Base-by-base conservation (phyloP, 2,888 invertebrate species). In the Achlya flavicornis region DNA sequence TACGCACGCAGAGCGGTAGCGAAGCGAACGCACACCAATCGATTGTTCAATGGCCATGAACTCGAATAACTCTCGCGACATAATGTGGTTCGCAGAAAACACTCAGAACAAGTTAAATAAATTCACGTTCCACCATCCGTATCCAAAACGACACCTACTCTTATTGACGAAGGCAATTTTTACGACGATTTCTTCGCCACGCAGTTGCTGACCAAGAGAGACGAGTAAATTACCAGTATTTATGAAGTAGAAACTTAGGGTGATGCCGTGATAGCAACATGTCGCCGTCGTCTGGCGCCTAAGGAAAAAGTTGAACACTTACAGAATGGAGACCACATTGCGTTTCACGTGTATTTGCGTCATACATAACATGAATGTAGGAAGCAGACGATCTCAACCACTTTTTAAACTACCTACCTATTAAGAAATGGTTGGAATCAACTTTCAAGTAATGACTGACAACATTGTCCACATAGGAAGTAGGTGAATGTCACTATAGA, bases 1-100 rank as follows among this genome's bases (percentile, higher is more conserved):
- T 32, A 35, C 35, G 11, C 38, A 11, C 35, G 59, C 38, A 11
- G 16, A 33, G 16, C 35, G 35, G n/a, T 58, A 58, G 33, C 38
- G 16, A 14, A 60, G 81, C 81, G 78, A 84, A 84, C 80, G 84
- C 84, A 79, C 77, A 76, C 73, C 85, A 85, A 89, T 90, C 90
- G 89, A 92, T 92, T 91, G 87, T 90, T 88, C 81, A 78, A 73
- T 88, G 90, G 85, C 89, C 91, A 82, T 92, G 91, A 91, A 92
- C 91, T 84, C 86, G 67, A 78, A 76, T 80, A 78, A 79, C 80
- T 84, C 84, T 84, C 84, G 83, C 72, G 71, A 75, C 69, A 68
- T 63, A 68, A 67, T 68, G 66, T 72, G 78, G 77, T 81, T 82
- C 80, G 78, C 78, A 77, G 78, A 85, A 87, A 85, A 79, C 72